Percentiles rank a stretch among this genome's conserved stretches.
phyloP scores from a whole-genome alignment of 2,113 vertebrate genomes.

The Pachycephala philippinensis region DNA sequence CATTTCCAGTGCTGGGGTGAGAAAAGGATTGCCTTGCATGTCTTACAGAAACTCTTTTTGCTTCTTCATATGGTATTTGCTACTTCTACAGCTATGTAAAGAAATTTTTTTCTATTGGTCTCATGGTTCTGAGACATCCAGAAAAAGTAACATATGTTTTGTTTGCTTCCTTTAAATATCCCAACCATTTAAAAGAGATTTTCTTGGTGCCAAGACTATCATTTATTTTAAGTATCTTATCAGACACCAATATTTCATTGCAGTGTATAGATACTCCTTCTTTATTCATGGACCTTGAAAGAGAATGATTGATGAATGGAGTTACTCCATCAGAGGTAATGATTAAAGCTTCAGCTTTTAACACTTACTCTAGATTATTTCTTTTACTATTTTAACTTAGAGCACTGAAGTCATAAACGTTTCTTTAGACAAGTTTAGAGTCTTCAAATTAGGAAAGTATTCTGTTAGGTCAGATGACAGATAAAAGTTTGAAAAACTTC shows the following conservation, averaged over 20 bases:
- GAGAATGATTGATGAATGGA: constrained; percentile 12
- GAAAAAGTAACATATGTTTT: not conserved
- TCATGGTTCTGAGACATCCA: not conserved
- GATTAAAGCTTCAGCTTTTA: constrained; percentile 1
- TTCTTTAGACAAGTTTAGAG: not conserved
- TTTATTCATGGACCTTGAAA: constrained; percentile 22
- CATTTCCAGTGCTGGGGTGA: not conserved
- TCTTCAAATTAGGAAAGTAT: not conserved
- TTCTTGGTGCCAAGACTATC: not conserved
- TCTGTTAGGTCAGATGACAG: not conserved
- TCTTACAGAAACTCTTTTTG: not conserved
- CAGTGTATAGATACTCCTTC: not conserved
- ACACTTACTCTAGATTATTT: not conserved
- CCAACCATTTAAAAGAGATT: not conserved
- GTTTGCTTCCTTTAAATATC: not conserved
- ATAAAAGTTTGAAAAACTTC: not conserved
- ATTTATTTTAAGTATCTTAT: not conserved
- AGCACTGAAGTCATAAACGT: not conserved
- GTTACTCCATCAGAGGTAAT: not conserved
- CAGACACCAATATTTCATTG: not conserved
- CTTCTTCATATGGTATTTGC: not conserved
- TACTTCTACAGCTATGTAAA: not conserved
- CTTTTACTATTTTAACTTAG: constrained; percentile 2
- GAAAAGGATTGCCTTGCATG: not conserved
- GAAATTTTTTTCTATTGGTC: not conserved